Conservation (phyloP, 2,888 invertebrate species). For the Priocnemis perturbator region DNA sequence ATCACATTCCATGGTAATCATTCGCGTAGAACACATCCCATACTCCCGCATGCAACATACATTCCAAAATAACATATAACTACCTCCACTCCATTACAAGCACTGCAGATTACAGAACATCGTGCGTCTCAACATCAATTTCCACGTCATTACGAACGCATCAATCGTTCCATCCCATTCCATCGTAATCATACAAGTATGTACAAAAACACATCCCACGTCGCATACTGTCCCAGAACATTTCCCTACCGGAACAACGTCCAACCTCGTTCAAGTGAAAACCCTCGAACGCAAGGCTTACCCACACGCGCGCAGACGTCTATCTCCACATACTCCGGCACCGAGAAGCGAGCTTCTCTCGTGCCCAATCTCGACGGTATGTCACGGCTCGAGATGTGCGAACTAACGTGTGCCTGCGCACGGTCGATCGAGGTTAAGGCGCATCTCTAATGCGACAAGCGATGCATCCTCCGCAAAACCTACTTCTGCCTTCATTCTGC, state of each 20-base stretch:
- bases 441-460: conserved; percentile 67
- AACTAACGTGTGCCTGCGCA: conserved; percentile 27
- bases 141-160: too few relatives aligned
- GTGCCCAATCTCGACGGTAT: conserved; percentile 21
- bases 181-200: too few relatives aligned
- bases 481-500: conserved; percentile 66
- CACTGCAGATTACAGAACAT: too few relatives aligned
- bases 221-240: too few relatives aligned
- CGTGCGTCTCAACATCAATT: too few relatives aligned
- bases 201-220: too few relatives aligned
- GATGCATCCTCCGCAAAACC: conserved; percentile 50
- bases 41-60: too few relatives aligned
- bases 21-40: too few relatives aligned
- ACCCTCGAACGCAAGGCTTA: neutral
- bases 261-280: conserved; percentile 2
- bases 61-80: too few relatives aligned
- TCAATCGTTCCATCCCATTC: too few relatives aligned
- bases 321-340: neutral
- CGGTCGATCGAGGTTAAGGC: conserved; percentile 69
- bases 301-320: neutral
- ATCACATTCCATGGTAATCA: too few relatives aligned
- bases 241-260: neutral
- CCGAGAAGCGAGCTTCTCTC: conserved; percentile 1
- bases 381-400: conserved; percentile 32
- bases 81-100: too few relatives aligned